phyloP scores from a whole-genome alignment of 2,888 invertebrate genomes.

The Troglohyphantes excavatus region DNA sequence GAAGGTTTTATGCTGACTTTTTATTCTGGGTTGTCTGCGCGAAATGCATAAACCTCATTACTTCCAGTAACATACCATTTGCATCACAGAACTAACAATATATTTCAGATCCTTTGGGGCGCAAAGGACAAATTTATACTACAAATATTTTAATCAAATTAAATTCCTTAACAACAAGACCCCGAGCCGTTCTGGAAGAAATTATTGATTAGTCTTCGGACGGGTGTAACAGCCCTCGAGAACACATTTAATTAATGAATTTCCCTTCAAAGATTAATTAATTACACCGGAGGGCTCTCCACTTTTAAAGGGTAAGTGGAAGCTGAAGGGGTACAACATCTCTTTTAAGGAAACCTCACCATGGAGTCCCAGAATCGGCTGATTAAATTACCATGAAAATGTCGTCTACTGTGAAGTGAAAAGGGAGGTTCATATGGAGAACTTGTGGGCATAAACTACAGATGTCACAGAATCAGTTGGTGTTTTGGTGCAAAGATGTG shows the following conservation, averaged over 20 bases:
- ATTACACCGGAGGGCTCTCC: background rate
- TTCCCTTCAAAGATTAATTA: background rate
- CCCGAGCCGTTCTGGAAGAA: background rate
- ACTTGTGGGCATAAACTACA: background rate
- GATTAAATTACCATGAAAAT: background rate
- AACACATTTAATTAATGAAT: background rate
- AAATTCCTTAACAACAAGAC: background rate
- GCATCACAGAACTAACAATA: no score
- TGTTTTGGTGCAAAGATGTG: no score
- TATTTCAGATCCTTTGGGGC: background rate
- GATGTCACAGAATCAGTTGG: no score
- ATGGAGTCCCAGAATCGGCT: background rate
- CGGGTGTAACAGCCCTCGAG: background rate
- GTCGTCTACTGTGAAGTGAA: background rate
- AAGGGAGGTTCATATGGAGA: background rate
- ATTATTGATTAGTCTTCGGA: background rate
- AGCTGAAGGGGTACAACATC: background rate
- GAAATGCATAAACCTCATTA: no score
- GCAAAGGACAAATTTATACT: background rate
- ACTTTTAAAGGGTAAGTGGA: background rate
- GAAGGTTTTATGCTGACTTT: no score
- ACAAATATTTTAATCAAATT: slow-evolving; percentile 1
- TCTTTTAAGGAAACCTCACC: background rate
- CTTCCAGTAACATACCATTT: no score
- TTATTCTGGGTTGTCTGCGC: no score